Evolutionary conservation across 2,113 vertebrate genomes (phyloP).

Genomic region (Orthonyx spaldingii): DNA sequence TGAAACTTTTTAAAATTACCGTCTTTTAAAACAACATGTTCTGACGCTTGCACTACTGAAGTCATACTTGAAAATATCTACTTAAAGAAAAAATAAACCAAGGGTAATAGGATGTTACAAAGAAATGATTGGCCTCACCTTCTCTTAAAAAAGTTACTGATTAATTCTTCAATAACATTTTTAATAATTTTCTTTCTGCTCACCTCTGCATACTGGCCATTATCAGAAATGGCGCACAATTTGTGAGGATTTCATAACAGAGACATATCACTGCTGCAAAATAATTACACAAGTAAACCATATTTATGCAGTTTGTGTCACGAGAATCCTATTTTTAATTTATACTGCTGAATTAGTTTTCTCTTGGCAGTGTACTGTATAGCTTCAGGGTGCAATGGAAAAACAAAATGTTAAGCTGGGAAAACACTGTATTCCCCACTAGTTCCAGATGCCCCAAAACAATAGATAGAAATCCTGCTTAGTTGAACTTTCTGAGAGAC

Average conservation of each 20-base stretch:
- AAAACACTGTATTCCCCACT: constrained; percentile 37
- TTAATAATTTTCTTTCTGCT: background rate
- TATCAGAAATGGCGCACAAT: background rate
- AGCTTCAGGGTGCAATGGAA: constrained; percentile 56
- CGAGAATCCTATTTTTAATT: constrained; percentile 56
- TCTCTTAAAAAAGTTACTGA: background rate
- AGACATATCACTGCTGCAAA: constrained; percentile 10
- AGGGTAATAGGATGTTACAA: background rate
- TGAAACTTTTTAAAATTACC: background rate
- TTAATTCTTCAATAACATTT: background rate
- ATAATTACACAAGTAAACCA: constrained; percentile 33
- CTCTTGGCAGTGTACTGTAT: constrained; percentile 45
- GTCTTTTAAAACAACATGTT: background rate
- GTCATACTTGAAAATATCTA: background rate
- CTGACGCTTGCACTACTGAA: background rate
- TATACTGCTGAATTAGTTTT: constrained; percentile 51
- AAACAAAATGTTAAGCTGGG: constrained; percentile 46
- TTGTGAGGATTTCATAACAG: background rate
- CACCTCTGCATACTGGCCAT: background rate
- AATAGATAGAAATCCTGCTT: constrained; percentile 38
- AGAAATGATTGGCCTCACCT: background rate
- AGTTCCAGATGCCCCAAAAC: constrained; percentile 59
- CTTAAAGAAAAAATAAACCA: background rate
- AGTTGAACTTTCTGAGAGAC: background rate
- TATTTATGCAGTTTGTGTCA: constrained; percentile 51